Base-by-base conservation (phyloP, 1,140 invertebrate genomes). In the Drosophila sturtevanti region DNA sequence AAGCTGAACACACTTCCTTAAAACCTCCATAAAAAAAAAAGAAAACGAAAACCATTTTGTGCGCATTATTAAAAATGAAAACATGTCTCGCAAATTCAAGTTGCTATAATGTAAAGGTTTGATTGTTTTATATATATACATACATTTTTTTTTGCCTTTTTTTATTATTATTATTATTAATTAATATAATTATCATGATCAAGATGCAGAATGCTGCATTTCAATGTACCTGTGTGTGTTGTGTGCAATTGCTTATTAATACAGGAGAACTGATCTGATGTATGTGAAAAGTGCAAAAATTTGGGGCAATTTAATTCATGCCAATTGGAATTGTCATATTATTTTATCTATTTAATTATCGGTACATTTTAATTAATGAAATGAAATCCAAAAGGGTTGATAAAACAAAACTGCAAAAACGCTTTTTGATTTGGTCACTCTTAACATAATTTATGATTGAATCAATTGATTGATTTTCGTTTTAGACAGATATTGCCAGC, bases 71-170 rank as follows among this genome's bases (percentile, higher is more conserved):
- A 78, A 0, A 44, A 44, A 48, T 21, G 4, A 48, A 48, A 85
- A 77, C 38, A 73, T 61, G 78, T 81, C 87, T 71, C 87, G 82
- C 82, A 63, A 81, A 87, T 87, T 86, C 71, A 87, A 82, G 81
- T 66, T 70, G 68, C 76, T 77, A 69, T 77, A 63, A 77, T 77
- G 74, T 77, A 77, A 70, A 76, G 41, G 41, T 48, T 48, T 48
- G 41, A 48, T 48, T 48, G 41, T 48, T 48, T 48, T 48, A 31
- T 21, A 48, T 48, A 48, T 44, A 44, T 7, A 44, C 21, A 48
- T 21, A 48, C 11, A 48, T 48, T 9, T 59, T 34, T 76, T 76
- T 76, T 69, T 76, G 72, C 62, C 73, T 69, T 75, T 77, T 79
- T 67, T 77, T 69, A 64, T 62, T 70, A 65, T 77, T 69, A 69